Percentiles rank a stretch among this genome's conserved stretches.
These are phyloP conservation scores for Parazoanthus atlanticus DNA, from an alignment of 92 coral and sea anemone genomes.

Conservation along the genomic window DNA sequence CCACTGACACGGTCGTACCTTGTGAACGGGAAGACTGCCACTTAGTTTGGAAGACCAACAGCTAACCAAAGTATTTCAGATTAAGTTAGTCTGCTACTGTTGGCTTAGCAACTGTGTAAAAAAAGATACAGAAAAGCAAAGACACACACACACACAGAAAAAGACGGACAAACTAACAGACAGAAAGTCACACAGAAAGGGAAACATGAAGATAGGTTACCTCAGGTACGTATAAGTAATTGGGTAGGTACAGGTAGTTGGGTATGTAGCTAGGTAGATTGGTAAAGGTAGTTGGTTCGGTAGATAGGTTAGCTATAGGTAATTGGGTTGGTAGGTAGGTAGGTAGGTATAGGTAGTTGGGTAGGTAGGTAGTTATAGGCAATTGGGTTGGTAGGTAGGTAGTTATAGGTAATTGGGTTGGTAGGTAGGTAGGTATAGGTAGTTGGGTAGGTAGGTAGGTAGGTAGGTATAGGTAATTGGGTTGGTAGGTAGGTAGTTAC, in stretches of 20 bases:
- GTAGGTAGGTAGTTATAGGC: background rate
- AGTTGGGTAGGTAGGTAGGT: background rate
- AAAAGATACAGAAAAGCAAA: background rate
- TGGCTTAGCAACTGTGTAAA: background rate
- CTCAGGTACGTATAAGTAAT: background rate
- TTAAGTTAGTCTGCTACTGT: background rate
- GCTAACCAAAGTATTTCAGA: background rate
- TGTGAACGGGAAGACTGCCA: background rate
- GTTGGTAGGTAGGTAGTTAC: background rate
- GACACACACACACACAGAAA: background rate
- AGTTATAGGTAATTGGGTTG: background rate
- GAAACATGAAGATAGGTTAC: background rate
- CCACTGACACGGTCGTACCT: constrained; percentile 57
- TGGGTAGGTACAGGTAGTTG: background rate
- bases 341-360: background rate
- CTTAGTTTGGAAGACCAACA: background rate
- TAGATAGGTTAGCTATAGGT: background rate
- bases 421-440: background rate
- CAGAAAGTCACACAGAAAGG: background rate
- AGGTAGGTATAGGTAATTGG: background rate
- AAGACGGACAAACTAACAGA: too few species aligned
- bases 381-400: background rate
- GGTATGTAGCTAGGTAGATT: background rate
- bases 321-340: background rate
- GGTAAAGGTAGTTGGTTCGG: background rate